Conservation (phyloP, 1,140 invertebrate genomes). For the Microplitis demolitor region DNA sequence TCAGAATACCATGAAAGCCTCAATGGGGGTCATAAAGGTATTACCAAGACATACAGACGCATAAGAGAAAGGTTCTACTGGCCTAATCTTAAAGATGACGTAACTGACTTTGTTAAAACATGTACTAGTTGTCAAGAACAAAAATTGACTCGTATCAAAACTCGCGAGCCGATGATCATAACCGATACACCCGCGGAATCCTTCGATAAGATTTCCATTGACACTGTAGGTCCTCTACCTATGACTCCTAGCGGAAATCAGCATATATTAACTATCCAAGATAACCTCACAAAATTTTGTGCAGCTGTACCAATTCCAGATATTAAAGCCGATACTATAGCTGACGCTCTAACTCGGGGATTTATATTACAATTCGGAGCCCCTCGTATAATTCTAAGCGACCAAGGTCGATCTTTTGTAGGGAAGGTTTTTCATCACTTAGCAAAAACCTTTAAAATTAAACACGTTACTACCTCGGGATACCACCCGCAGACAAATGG, state of each 20-base stretch:
- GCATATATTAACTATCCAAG: slow-evolving; percentile 35
- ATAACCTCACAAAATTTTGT: slow-evolving; percentile 41
- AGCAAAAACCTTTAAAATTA: slow-evolving; percentile 32
- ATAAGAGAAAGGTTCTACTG: slow-evolving; percentile 9
- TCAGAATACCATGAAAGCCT: background rate
- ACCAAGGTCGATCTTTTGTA: slow-evolving; percentile 38
- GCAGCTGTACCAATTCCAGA: slow-evolving; percentile 27
- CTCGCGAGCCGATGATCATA: background rate
- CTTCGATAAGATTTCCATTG: slow-evolving; percentile 19
- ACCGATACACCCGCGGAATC: slow-evolving; percentile 30
- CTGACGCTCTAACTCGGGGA: slow-evolving; percentile 25
- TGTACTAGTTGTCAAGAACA: slow-evolving; percentile 3
- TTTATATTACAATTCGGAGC: slow-evolving; percentile 31
- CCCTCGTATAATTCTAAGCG: slow-evolving; percentile 38
- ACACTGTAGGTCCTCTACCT: background rate
- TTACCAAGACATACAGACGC: background rate
- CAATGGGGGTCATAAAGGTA: background rate
- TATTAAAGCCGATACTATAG: slow-evolving; percentile 31
- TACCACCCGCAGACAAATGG: slow-evolving; percentile 31
- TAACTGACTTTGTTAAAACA: background rate
- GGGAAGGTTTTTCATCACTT: slow-evolving; percentile 33
- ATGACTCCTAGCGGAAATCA: background rate
- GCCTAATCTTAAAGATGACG: background rate
- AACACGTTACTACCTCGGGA: slow-evolving; percentile 3
- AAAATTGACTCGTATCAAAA: slow-evolving; percentile 10